Base-by-base conservation (phyloP, 2,113 vertebrate species). In the Oreochromis niloticus region DNA sequence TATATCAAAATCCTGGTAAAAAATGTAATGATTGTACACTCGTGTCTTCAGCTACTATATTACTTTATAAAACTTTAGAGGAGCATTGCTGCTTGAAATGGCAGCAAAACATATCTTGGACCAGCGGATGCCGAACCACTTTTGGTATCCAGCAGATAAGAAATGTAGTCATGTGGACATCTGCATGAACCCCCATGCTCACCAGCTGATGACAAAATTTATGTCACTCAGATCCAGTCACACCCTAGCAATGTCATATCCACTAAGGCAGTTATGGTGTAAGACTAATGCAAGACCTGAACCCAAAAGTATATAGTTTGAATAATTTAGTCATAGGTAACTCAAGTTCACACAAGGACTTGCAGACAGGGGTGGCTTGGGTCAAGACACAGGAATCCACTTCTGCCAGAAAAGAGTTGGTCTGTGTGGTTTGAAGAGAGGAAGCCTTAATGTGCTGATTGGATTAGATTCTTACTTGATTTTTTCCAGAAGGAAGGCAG, bases 111-210 rank as follows among this genome's bases (percentile, higher is more conserved):
- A 16, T 16, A 48, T 46, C 43, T 46, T 14, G 43, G 16, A 8
- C 16, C 48, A 52, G 0, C 4, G 0, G 48, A 8, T 52, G 17
- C 2, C 2, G 7, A 17, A 7, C 17, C 1, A n/a, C 50, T 52
- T 52, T 52, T 52, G 50, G 50, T 52, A 52, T 52, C 17, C 4
- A 52, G 50, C 7, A 4, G 50, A 50, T 50, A 50, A 50, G 48
- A 50, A 50, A 50, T 50, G 48, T 50, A 50, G 16, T 17, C 48
- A 50, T 50, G 48, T 50, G 48, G 48, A 50, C 48, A 19, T 19
- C 16, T 19, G 16, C 50, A 52, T 9, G 50, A 52, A 52, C 50
- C 48, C 48, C 48, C 16, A 19, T 50, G 48, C 48, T 50, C 1
- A 50, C 48, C 48, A 50, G 7, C 16, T 50, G 48, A 50, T 50